Evolutionary conservation across 2,113 vertebrate genomes (phyloP).

Genomic region (Lycaon pictus): DNA sequence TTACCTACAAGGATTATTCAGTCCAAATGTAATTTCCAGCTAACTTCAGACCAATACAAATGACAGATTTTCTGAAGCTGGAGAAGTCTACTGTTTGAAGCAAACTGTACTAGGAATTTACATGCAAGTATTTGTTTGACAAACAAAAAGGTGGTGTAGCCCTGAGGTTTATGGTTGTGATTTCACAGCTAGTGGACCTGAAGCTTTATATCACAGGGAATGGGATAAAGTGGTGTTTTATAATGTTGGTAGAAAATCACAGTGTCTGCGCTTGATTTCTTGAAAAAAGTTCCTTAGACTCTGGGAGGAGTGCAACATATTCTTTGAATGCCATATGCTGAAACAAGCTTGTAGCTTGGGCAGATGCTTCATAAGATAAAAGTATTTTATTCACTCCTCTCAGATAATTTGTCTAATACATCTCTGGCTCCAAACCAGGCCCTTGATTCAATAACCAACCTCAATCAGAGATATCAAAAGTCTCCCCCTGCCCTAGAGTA

Average conservation of each 20-base stretch:
- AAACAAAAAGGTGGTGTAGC: not conserved
- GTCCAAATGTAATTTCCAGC: conserved; percentile 23
- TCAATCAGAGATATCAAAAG: conserved; percentile 75
- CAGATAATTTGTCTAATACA: conserved; percentile 17
- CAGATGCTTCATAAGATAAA: conserved; percentile 39
- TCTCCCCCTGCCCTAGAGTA: conserved; percentile 74
- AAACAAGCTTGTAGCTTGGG: not conserved
- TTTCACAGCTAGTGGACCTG: not conserved
- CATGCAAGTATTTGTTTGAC: not conserved
- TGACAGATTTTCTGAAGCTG: not conserved
- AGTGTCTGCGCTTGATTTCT: not conserved
- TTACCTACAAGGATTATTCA: not conserved
- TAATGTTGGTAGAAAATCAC: not conserved
- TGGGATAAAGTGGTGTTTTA: not conserved
- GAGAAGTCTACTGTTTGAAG: not conserved
- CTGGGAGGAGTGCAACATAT: not conserved
- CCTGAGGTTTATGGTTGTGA: not conserved
- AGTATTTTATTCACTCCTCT: conserved; percentile 65
- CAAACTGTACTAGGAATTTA: not conserved
- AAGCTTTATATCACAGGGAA: not conserved
- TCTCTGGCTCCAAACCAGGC: conserved; percentile 12
- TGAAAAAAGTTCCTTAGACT: conserved; percentile 26
- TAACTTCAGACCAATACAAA: not conserved
- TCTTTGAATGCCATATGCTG: conserved; percentile 44
- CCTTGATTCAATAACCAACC: conserved; percentile 67